Evolutionary conservation across 2,113 vertebrate species (phyloP).

Genomic region (Pluvianellus socialis): DNA sequence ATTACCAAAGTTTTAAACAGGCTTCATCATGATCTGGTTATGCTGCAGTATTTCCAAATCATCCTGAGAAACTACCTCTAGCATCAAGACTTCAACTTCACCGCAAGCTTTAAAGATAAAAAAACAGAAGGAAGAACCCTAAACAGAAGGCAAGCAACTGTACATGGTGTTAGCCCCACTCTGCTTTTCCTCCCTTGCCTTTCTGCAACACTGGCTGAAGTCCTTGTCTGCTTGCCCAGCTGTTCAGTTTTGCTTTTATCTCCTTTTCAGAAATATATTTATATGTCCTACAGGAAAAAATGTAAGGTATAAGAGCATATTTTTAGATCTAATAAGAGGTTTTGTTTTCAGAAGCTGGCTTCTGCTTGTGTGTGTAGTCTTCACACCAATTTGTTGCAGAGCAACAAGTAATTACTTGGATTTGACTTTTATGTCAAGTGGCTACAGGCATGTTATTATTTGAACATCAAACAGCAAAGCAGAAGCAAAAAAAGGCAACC

Average conservation of each 20-base stretch:
- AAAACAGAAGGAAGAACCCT: not conserved
- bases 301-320: not conserved
- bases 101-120: not conserved
- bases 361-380: not conserved
- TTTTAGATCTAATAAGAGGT: not conserved
- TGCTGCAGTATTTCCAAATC: not conserved
- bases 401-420: not conserved
- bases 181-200: not conserved
- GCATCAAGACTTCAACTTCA: not conserved
- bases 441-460: not conserved
- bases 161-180: rapidly evolving
- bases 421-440: not conserved
- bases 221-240: not conserved
- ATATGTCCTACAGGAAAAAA: too few relatives aligned
- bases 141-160: not conserved
- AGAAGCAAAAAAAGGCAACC: not conserved
- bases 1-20: not conserved
- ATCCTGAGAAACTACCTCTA: not conserved
- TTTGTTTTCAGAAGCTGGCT: not conserved
- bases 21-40: not conserved
- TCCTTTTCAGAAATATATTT: not conserved
- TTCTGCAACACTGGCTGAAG: not conserved
- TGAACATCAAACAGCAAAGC: not conserved
- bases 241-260: not conserved
- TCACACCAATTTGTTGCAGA: not conserved